Conservation (phyloP, 2,113 vertebrate species). For the Lamprotornis superbus region DNA sequence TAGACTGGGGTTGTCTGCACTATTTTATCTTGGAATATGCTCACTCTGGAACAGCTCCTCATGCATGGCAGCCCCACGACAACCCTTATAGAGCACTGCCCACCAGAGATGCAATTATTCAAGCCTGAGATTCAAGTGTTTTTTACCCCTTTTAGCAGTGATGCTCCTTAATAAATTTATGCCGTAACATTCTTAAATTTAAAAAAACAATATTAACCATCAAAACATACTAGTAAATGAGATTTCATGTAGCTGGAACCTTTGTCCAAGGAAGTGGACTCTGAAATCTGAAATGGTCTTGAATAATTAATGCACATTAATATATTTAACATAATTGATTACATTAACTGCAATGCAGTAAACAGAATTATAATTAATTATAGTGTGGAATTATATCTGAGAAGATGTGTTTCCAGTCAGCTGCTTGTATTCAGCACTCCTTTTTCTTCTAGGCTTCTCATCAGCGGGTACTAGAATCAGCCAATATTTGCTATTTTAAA, state of each 20-base stretch:
- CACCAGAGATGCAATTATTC: not conserved
- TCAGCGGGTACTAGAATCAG: not conserved
- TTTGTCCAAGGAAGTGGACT: not conserved
- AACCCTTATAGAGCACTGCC: not conserved
- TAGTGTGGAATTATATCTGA: not conserved
- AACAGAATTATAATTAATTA: not conserved
- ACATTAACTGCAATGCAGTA: not conserved
- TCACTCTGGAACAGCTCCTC: not conserved
- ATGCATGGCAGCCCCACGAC: accelerated
- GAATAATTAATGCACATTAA: not conserved
- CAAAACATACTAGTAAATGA: not conserved
- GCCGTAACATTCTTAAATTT: not conserved
- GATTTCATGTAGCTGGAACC: not conserved
- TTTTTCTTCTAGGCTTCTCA: not conserved
- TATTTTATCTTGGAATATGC: not conserved
- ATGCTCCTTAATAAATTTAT: not conserved
- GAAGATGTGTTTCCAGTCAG: not conserved
- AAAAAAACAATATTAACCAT: not conserved
- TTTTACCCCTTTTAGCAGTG: not conserved
- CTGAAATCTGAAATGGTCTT: not conserved
- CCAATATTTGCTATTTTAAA: not conserved
- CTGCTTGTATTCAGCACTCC: not conserved
- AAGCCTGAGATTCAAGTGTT: not conserved
- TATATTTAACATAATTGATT: not conserved
- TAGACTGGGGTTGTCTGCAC: not conserved